phyloP scores from a whole-genome alignment of 2,888 invertebrate genomes.

The Rhagophthalmus giganteus region DNA sequence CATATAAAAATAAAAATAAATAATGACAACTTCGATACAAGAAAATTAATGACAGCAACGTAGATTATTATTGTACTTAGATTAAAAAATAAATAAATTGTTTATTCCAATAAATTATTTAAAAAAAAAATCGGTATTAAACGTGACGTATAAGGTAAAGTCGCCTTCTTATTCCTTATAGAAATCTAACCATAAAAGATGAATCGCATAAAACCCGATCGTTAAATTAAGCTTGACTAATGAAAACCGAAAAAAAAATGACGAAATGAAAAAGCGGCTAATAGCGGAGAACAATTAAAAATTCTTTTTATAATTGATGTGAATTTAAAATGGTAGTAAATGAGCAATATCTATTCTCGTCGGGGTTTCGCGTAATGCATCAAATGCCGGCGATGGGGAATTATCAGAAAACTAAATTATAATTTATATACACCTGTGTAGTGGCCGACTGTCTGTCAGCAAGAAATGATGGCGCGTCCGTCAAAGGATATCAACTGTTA shows the following conservation, averaged over 20 bases:
- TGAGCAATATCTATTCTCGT: conserved; percentile 54
- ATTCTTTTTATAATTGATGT: conserved; percentile 54
- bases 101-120: too few species aligned
- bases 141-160: too few species aligned
- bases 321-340: conserved; percentile 50
- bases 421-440: conserved; percentile 45
- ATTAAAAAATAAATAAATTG: too few species aligned
- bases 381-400: conserved; percentile 40
- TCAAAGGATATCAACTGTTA: conserved; percentile 49
- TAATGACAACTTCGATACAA: too few species aligned
- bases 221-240: conserved; percentile 27
- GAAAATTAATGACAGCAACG: too few species aligned
- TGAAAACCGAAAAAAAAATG: conserved; percentile 21
- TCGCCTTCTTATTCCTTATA: conserved; percentile 14
- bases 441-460: conserved; percentile 35
- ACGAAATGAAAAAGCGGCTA: conserved; percentile 34
- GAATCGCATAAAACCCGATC: conserved; percentile 19
- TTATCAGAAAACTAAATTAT: conserved; percentile 53
- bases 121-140: too few species aligned
- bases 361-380: conserved; percentile 47
- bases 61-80: too few species aligned
- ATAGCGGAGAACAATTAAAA: conserved; percentile 53
- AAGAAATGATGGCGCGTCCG: conserved; percentile 43
- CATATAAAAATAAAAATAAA: too few species aligned
- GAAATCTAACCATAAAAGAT: conserved; percentile 17